Conservation (phyloP, 2,797 vertebrate genomes). For the Dallia pectoralis region DNA sequence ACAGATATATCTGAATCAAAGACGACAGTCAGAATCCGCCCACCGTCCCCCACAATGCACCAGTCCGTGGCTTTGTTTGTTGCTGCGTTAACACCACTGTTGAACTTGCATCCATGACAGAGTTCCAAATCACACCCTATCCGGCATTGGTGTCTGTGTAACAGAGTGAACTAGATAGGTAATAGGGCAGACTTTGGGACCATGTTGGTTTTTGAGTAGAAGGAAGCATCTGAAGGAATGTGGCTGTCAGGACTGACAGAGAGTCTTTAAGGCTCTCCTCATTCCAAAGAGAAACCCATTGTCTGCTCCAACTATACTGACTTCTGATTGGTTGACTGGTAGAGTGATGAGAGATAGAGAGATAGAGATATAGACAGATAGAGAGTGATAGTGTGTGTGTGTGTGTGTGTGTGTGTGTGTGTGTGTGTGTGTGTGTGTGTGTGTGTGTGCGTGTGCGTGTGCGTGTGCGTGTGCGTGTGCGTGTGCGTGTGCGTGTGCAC, state of each 20-base stretch:
- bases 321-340: conserved; percentile 42
- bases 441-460: conserved; percentile 14
- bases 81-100: conserved; percentile 57
- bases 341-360: conserved; percentile 36
- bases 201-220: conserved; percentile 36
- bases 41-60: conserved; percentile 61
- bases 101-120: conserved; percentile 54
- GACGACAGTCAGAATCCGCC: conserved; percentile 56
- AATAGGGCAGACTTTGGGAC: not conserved
- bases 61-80: conserved; percentile 42
- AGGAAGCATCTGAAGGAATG: conserved; percentile 38
- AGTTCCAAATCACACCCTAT: not conserved
- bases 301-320: conserved; percentile 46
- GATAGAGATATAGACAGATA: conserved; percentile 51
- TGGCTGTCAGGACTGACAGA: conserved; percentile 32
- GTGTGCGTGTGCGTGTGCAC: conserved; percentile 24
- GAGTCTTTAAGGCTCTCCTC: conserved; percentile 31
- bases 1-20: conserved; percentile 61
- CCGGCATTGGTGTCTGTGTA: too few relatives aligned
- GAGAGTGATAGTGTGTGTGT: conserved; percentile 41
- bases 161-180: not conserved
- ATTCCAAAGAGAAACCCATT: conserved; percentile 40
- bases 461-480: conserved; percentile 3
- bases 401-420: too few relatives aligned
- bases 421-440: too few relatives aligned